Percentiles rank a stretch among this genome's conserved stretches.
Evolutionary conservation across 2,113 vertebrate genomes (phyloP).

Genomic region (Ovis canadensis): DNA sequence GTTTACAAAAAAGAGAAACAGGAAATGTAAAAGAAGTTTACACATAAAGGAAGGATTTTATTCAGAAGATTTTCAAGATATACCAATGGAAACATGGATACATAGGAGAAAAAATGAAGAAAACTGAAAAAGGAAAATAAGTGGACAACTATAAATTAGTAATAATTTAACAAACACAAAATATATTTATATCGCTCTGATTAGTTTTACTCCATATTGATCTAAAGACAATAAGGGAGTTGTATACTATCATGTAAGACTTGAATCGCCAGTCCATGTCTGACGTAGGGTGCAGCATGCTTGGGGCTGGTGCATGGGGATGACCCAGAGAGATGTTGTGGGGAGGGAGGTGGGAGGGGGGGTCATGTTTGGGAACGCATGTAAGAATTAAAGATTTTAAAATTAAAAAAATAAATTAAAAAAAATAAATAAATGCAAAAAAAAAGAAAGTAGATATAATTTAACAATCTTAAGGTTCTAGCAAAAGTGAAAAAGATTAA

Average conservation of each 20-base stretch:
- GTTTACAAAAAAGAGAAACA: background rate
- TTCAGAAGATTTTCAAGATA: background rate
- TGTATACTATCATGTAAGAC: too few species aligned
- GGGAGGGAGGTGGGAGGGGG: too few species aligned
- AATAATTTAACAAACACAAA: background rate
- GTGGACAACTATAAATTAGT: background rate
- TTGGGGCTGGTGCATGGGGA: too few species aligned
- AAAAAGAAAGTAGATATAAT: background rate
- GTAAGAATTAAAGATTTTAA: too few species aligned
- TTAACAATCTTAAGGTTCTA: background rate
- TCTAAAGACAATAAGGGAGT: background rate
- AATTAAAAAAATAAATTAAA: too few species aligned
- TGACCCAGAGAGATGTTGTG: too few species aligned
- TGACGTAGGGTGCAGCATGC: too few species aligned
- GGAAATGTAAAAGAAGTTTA: background rate
- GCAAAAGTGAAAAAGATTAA: background rate
- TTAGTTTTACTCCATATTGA: background rate
- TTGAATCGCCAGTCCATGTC: too few species aligned
- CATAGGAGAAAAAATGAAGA: background rate
- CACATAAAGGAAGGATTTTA: background rate
- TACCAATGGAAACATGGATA: background rate
- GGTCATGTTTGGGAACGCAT: too few species aligned
- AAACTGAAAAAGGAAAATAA: background rate
- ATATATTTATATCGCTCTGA: background rate
- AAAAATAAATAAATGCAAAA: too few species aligned